These are phyloP conservation scores for Ctenochaetus hawaiiensis DNA, from an alignment of 2,797 vertebrate genomes.

Conservation along the genomic window DNA sequence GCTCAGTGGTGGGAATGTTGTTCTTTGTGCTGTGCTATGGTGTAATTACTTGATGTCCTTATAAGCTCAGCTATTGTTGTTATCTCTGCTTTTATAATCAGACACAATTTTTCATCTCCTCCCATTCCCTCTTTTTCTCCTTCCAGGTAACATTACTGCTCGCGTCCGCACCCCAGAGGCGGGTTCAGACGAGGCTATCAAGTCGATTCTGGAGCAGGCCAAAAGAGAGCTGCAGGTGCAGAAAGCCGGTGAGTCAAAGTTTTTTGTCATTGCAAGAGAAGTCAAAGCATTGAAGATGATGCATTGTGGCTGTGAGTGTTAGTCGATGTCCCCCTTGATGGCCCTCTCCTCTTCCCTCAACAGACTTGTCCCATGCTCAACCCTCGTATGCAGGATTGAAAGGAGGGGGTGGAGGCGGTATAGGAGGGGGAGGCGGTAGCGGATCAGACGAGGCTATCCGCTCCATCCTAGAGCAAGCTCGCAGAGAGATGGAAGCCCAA, in stretches of 20 bases:
- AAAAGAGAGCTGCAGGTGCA: conserved; percentile 98
- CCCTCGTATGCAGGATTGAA: conserved; percentile 88
- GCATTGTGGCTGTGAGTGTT: conserved; percentile 25
- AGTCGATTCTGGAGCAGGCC: conserved; percentile 96
- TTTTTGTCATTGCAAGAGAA: conserved; percentile 28
- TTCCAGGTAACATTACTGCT: conserved; percentile 94
- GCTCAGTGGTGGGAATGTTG: conserved; percentile 73
- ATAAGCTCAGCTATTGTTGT: conserved; percentile 26
- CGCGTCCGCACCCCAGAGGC: conserved; percentile 93
- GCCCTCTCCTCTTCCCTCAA: conserved; percentile 66
- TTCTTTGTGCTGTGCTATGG: conserved; percentile 68
- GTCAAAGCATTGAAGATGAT: conserved; percentile 31
- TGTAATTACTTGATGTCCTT: conserved; percentile 49
- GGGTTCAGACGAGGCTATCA: conserved; percentile 96
- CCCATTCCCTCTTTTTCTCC: conserved; percentile 46
- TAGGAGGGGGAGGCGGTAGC: conserved; percentile 77
- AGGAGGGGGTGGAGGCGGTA: conserved; percentile 77
- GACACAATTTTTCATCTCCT: conserved; percentile 49
- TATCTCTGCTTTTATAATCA: conserved; percentile 48
- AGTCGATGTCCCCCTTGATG: conserved; percentile 25
- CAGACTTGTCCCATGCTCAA: conserved; percentile 91
- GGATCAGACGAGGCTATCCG: conserved; percentile 95
- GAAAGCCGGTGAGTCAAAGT: conserved; percentile 89
- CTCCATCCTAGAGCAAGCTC: conserved; percentile 96
- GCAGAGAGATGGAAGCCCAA: conserved; percentile 97